phyloP scores from a whole-genome alignment of 2,888 invertebrate genomes.

The Leptinotarsa haldemani region DNA sequence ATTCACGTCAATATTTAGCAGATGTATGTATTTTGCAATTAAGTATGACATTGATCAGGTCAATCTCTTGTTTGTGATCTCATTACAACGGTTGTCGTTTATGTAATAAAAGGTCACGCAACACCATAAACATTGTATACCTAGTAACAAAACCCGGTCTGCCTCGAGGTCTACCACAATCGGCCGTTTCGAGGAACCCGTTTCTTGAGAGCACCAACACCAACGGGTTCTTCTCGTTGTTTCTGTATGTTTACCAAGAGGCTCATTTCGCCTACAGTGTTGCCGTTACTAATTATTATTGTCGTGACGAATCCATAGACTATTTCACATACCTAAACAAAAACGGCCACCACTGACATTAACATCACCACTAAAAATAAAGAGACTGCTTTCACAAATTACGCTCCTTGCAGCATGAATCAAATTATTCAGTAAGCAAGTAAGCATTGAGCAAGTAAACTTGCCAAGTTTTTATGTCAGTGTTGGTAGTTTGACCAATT shows the following conservation, averaged over 20 bases:
- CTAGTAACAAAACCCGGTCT: conserved; percentile 27
- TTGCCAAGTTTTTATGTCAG: too few species aligned
- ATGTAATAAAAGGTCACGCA: conserved; percentile 21
- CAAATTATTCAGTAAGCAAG: too few species aligned
- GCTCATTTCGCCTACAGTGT: background rate
- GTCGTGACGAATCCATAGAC: background rate
- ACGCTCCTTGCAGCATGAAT: too few species aligned
- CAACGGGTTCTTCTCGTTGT: conserved; percentile 8
- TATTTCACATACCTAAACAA: too few species aligned
- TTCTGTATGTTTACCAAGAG: background rate
- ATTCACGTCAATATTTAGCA: conserved; percentile 5
- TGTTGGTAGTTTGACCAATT: too few species aligned
- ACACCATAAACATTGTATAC: background rate
- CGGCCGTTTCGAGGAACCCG: background rate
- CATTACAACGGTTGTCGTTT: conserved; percentile 26
- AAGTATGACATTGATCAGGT: conserved; percentile 27
- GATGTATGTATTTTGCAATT: conserved; percentile 24
- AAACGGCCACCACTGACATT: too few species aligned
- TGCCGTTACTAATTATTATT: background rate
- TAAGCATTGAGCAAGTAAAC: too few species aligned
- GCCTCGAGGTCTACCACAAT: conserved; percentile 21
- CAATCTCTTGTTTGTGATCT: conserved; percentile 28
- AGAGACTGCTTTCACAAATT: too few species aligned
- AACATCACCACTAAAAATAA: too few species aligned
- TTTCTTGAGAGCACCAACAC: background rate